Evolutionary conservation across 2,113 vertebrate genomes (phyloP), one percentile per base, ranked within the genome.

Genomic region (Lontra canadensis): DNA sequence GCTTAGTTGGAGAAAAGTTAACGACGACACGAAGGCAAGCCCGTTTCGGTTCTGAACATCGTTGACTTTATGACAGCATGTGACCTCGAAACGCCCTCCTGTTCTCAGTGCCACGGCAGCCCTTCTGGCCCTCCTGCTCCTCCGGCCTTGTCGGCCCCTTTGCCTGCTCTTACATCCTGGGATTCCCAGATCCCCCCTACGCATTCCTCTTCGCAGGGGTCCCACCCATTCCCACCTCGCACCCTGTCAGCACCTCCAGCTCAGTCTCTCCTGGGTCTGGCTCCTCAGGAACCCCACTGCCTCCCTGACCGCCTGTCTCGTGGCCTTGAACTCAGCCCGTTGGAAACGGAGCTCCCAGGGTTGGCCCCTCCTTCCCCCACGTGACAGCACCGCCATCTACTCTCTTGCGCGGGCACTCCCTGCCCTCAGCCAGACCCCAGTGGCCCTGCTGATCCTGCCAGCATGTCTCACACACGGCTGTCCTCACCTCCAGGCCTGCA

Each of bases 391-490:
- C 42, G 3, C 36, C 84, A 42, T 10, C 52, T 55, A 10, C 31
- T 39, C 8, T 31, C 29, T 26, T 4, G 18, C 47, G 65, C 6
- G 17, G 67, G 39, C 31, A 2, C 42, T 69, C 0, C 11, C 20
- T 44, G 14, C 21, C 5, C 3, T 11, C 25, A 34, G 21, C 39
- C 31, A 42, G 5, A 31, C 47, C 26, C 81, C 17, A 0, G 42
- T 34, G 55, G 83, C 47, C 59, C 59, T n/a, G 3, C 14, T 31
- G 73, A 42, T 67, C 55, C n/a, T 21, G 3, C 34, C 25, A 42
- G 3, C 2, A 0, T 9, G 55, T 90, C 44, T 67, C 3, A 15
- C 23, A 25, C 11, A 1, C 3, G 34, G 49, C 47, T 31, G 1
- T 78, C 44, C 18, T 81, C 34, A n/a, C 10, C 25, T 55, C 78